Base-by-base conservation (phyloP, 2,888 invertebrate genomes). In the Corythucha ciliata region DNA sequence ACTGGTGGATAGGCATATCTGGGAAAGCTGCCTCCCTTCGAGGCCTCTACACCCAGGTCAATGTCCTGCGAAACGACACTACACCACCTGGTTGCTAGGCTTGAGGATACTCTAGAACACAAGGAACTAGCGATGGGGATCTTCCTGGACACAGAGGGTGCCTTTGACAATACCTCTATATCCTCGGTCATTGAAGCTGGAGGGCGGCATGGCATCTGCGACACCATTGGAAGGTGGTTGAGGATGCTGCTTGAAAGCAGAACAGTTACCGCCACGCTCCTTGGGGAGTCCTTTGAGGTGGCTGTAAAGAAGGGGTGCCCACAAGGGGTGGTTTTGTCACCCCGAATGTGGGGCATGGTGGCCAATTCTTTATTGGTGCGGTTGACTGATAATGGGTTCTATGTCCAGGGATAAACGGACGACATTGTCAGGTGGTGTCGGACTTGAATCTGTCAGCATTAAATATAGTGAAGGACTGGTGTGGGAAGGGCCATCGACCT, bases 71-170 rank as follows among this genome's bases (percentile, higher is more conserved):
- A 52, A 6, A 26, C 52, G 10, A 47, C 46, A 4, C 29, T 47
- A 29, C 37, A 47, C 21, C 48, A 36, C 4, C 47, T 52, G 14
- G 32, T 48, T 6, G 18, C 20, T 20, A 52, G 25, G 20, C 16
- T 39, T 16, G 52, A 52, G 33, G 14, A 36, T 12, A 20, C n/a
- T 24, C 29, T 48, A 18, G 33, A 14, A 21, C 1, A 8, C 26
- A 48, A 37, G 48, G 48, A 37, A 20, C n/a, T 37, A 16, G 36
- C 29, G 7, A 14, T 47, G 2, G 34, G 29, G 3, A 22, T 14
- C 18, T 52, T 52, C n/a, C 3, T 40, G 48, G 52, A 52, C 18
- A 52, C 48, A 18, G 41, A 48, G 27, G 52, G 52, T 8, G 52
- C 48, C 10, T 47, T 52, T 40, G 48, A 52, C 10, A 27, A 21